Evolutionary conservation across 2,113 vertebrate species (phyloP), one percentile per base, ranked within the genome.

Genomic region (Catharus fuscescens): DNA sequence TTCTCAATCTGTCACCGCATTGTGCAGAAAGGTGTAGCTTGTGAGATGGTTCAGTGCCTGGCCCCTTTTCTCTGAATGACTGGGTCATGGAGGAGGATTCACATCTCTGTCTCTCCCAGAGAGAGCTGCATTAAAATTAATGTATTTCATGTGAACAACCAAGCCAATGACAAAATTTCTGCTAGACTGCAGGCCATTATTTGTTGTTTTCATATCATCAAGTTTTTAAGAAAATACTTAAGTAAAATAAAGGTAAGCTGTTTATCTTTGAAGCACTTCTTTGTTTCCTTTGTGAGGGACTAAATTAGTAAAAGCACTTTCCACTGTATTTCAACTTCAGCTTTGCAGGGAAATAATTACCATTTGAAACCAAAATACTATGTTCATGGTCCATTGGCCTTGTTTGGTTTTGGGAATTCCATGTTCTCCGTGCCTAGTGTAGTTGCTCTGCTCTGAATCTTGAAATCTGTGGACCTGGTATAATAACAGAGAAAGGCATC

Each of bases 301-400:
- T 90, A 80, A 83, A 80, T 92, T 70, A 82, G 17, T 86, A 81
- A 66, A 77, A 92, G 47, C 79, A 44, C 60, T 95, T 95, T 62
- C 21, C 31, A 19, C 23, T 79, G 70, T 31, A 50, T 28, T 86
- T 84, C 36, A 67, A 60, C 32, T 44, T 90, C 18, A 87, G 29
- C 20, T 91, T 91, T 93, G n/a, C n/a, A 67, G 67, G 16, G n/a
- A 90, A 80, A 50, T 94, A 95, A 95, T 91, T 72, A 52, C 2
- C 24, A 36, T 66, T 71, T 67, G 64, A 94, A 92, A 82, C 88
- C 85, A 86, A 94, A 47, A 74, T 56, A 12, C 34, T 38, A 1
- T 47, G 54, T 72, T 93, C 80, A 36, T 94, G 74, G 67, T 77
- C 74, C 77, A 0, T 44, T 94, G 34, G 62, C 60, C 52, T 80